A percentile compares a stretch with the other conserved stretches of the same genome.
phyloP scores from a whole-genome alignment of 2,797 vertebrate genomes.

The Remorina albescens region DNA sequence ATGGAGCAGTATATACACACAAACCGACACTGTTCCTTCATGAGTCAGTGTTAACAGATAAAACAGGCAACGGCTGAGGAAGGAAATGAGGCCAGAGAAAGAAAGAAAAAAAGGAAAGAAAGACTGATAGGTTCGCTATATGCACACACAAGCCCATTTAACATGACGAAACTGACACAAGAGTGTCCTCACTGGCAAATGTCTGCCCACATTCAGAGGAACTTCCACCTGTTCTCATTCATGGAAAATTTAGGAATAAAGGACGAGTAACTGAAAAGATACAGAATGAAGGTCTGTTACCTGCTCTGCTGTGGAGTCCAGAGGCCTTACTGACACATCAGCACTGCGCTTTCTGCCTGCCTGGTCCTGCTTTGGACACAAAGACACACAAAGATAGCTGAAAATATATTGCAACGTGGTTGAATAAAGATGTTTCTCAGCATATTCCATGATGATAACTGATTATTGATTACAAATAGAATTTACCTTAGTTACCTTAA shows the following conservation, averaged over 20 bases:
- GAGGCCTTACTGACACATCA: slow-evolving; percentile 72
- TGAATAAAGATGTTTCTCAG: neutral
- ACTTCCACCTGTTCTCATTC: neutral
- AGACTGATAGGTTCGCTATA: neutral
- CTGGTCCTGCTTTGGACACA: slow-evolving; percentile 66
- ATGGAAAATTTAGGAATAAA: neutral
- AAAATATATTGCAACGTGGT: neutral
- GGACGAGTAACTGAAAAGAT: slow-evolving; percentile 2
- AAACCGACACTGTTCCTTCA: neutral
- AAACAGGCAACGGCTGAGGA: neutral
- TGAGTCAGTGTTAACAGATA: neutral
- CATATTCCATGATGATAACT: neutral
- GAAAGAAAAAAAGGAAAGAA: neutral
- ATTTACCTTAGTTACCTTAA: neutral
- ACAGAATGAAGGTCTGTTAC: slow-evolving; percentile 61
- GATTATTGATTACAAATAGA: no score
- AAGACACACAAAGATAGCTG: slow-evolving; percentile 1
- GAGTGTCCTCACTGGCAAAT: neutral
- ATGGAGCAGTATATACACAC: neutral
- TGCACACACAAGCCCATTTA: neutral
- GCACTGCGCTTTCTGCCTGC: slow-evolving; percentile 59
- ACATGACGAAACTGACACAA: neutral
- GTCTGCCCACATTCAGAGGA: neutral
- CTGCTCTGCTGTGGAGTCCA: slow-evolving; percentile 71
- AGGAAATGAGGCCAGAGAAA: neutral